phyloP scores from a whole-genome alignment of 2,888 invertebrate genomes.

The Ornithoptera alexandrae region DNA sequence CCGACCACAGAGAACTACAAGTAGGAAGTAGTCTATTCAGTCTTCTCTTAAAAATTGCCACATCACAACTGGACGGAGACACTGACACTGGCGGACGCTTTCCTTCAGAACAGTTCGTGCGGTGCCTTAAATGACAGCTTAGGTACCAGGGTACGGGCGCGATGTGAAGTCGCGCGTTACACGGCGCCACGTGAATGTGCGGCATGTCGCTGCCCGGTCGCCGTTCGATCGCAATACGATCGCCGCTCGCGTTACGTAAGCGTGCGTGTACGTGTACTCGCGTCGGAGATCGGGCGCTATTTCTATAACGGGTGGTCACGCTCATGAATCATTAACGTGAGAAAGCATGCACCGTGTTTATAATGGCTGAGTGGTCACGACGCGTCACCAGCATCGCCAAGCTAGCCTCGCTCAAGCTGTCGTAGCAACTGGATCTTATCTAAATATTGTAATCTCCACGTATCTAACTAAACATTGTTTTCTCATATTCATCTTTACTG shows the following conservation, averaged over 20 bases:
- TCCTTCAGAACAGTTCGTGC: not conserved
- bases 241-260: conserved; percentile 35
- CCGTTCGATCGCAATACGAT: conserved; percentile 56
- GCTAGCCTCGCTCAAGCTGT: no score
- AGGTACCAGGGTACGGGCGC: not conserved
- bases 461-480: no score
- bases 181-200: conserved; percentile 16
- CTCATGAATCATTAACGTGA: not conserved
- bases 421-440: no score
- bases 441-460: no score
- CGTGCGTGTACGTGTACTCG: not conserved
- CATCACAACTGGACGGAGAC: no score
- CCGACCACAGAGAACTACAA: no score
- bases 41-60: no score
- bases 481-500: no score
- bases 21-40: no score
- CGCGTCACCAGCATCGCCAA: no score
- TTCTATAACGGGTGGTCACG: not conserved
- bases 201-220: conserved; percentile 55
- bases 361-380: no score
- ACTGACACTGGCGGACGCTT: no score
- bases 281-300: conserved; percentile 7
- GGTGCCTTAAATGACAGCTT: conserved; percentile 11
- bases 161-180: conserved; percentile 19
- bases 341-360: not conserved